Percentiles rank a stretch among this genome's conserved stretches.
phyloP scores from a whole-genome alignment of 2,797 vertebrate genomes.

The Hoplostethus mediterraneus region DNA sequence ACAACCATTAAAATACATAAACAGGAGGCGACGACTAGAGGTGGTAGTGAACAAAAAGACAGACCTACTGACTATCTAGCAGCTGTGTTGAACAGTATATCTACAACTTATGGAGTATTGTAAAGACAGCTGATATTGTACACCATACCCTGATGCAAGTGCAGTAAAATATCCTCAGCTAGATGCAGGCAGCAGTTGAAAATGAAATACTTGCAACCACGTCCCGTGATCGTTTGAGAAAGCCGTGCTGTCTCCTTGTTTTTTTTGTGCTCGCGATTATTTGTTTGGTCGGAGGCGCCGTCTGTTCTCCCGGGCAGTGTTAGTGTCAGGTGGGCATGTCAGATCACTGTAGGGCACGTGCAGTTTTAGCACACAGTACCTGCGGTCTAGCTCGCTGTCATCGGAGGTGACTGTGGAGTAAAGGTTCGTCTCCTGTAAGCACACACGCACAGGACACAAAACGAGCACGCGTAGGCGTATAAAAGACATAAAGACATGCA shows the following conservation, averaged over 20 bases:
- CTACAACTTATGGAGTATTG: constrained; percentile 13
- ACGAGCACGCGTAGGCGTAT: constrained; percentile 23
- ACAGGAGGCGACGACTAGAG: neutral
- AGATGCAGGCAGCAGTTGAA: neutral
- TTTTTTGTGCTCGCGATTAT: constrained; percentile 12
- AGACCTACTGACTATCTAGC: neutral
- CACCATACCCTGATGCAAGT: neutral
- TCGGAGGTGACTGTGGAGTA: constrained; percentile 85
- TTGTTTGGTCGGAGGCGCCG: constrained; percentile 20
- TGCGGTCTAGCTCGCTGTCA: constrained; percentile 87
- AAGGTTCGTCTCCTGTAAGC: constrained; percentile 86
- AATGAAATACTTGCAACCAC: constrained; percentile 11
- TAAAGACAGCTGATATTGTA: neutral
- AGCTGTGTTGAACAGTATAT: constrained; percentile 1
- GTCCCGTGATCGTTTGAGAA: neutral
- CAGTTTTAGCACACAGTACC: constrained; percentile 85
- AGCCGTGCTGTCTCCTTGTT: neutral
- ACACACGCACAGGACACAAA: constrained; percentile 30
- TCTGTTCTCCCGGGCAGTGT: constrained; percentile 37
- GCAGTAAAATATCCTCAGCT: constrained; percentile 7
- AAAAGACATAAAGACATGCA: constrained; percentile 1
- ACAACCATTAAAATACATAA: neutral
- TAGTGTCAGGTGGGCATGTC: constrained; percentile 44
- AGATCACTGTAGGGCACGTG: constrained; percentile 72
- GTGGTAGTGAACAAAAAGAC: neutral